These are phyloP conservation scores for Martes flavigula DNA, from an alignment of 2,797 vertebrate species.

Conservation along the genomic window DNA sequence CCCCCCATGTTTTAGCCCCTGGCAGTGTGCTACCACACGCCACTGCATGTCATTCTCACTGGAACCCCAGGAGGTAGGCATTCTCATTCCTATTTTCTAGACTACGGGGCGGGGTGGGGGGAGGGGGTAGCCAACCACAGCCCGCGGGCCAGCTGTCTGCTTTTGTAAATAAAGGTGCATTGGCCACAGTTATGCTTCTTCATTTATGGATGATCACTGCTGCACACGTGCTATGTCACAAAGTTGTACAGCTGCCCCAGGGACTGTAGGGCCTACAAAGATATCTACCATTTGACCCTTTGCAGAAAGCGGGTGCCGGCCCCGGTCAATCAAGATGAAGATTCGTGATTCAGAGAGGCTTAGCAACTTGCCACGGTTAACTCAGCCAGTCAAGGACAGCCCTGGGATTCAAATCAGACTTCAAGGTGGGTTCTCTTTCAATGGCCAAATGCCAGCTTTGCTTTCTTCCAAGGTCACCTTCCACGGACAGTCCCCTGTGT, in stretches of 20 bases:
- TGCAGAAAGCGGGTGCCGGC: background rate
- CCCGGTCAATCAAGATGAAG: background rate
- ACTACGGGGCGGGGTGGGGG: no score
- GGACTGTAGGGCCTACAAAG: background rate
- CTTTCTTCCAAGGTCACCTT: background rate
- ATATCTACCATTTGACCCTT: background rate
- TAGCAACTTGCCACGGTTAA: background rate
- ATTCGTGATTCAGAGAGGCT: background rate
- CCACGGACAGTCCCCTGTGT: rapidly evolving
- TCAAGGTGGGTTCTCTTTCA: background rate
- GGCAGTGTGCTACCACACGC: background rate
- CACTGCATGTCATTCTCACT: background rate
- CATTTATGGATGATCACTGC: background rate
- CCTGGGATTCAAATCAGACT: background rate
- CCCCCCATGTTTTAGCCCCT: background rate
- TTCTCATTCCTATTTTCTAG: background rate
- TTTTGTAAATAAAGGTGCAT: background rate
- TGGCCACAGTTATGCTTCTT: background rate
- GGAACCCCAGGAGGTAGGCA: no score
- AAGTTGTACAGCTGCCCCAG: background rate
- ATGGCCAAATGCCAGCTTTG: background rate
- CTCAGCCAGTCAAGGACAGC: background rate
- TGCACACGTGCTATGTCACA: background rate
- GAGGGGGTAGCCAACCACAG: background rate
- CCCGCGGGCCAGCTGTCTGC: background rate